These are phyloP conservation scores for Diaphora mendica DNA, from an alignment of 2,888 invertebrate species.

Conservation along the genomic window DNA sequence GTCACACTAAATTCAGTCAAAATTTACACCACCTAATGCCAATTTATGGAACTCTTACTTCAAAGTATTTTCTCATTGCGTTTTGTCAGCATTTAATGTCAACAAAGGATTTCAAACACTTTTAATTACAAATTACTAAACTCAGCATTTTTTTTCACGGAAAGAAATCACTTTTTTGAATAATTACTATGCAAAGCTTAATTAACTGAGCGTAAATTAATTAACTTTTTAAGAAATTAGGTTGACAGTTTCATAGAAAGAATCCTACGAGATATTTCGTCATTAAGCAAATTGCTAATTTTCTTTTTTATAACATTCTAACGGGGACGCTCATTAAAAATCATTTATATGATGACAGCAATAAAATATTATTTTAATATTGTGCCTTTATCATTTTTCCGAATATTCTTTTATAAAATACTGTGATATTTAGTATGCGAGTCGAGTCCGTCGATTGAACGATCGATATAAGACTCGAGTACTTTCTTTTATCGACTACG, in stretches of 20 bases:
- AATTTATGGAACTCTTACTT: constrained; percentile 51
- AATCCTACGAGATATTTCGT: constrained; percentile 46
- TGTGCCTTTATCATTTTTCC: constrained; percentile 12
- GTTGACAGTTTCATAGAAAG: constrained; percentile 56
- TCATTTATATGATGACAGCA: constrained; percentile 25
- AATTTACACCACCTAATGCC: constrained; percentile 44
- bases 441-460: constrained; percentile 37
- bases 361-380: constrained; percentile 15
- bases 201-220: constrained; percentile 73
- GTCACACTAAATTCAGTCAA: constrained; percentile 32
- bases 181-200: constrained; percentile 81
- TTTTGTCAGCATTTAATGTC: constrained; percentile 61
- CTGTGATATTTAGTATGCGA: constrained; percentile 24
- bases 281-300: constrained; percentile 49
- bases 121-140: constrained; percentile 77
- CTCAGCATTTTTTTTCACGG: constrained; percentile 66
- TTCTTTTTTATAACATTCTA: constrained; percentile 35
- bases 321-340: constrained; percentile 31
- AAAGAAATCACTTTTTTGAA: constrained; percentile 67
- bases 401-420: not conserved
- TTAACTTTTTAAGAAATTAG: constrained; percentile 66
- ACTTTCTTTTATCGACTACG: constrained; percentile 48
- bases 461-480: constrained; percentile 46
- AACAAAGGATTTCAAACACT: constrained; percentile 73
- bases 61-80: constrained; percentile 52